Evolutionary conservation across 2,113 vertebrate species (phyloP).

Genomic region (Melospiza georgiana): DNA sequence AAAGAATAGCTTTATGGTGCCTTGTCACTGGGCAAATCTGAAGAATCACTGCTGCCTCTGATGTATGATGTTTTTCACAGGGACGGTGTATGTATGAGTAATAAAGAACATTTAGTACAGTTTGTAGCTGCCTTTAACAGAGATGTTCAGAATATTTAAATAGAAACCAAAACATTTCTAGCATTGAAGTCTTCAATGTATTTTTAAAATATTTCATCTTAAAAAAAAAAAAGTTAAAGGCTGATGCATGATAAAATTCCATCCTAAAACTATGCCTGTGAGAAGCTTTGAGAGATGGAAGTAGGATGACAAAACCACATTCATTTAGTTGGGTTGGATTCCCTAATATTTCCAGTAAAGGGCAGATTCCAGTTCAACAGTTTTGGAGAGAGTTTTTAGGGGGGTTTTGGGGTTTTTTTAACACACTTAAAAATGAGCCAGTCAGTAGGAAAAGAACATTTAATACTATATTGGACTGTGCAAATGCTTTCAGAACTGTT

Average conservation of each 20-base stretch:
- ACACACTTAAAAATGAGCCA: neutral
- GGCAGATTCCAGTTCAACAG: neutral
- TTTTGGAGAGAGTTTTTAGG: neutral
- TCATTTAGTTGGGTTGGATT: neutral
- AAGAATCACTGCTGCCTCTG: slow-evolving; percentile 27
- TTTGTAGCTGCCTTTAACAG: slow-evolving; percentile 24
- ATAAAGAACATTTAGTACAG: slow-evolving; percentile 44
- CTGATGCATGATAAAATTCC: neutral
- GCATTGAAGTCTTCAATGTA: neutral
- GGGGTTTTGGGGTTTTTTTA: accelerated
- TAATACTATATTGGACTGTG: neutral
- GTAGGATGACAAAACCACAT: neutral
- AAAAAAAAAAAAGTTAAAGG: neutral
- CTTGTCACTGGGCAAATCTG: slow-evolving; percentile 48
- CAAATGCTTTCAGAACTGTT: neutral
- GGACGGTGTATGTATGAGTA: neutral
- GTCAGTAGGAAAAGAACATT: neutral
- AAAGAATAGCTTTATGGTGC: slow-evolving; percentile 28
- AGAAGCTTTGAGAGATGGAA: slow-evolving; percentile 30
- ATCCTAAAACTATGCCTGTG: neutral
- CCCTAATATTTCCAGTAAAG: neutral
- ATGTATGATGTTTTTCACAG: slow-evolving; percentile 21
- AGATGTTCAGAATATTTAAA: slow-evolving; percentile 48
- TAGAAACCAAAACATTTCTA: slow-evolving; percentile 35
- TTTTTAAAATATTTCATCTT: neutral